These are phyloP conservation scores for Monochamus saltuarius DNA, from an alignment of 1,140 invertebrate species.

Conservation along the genomic window DNA sequence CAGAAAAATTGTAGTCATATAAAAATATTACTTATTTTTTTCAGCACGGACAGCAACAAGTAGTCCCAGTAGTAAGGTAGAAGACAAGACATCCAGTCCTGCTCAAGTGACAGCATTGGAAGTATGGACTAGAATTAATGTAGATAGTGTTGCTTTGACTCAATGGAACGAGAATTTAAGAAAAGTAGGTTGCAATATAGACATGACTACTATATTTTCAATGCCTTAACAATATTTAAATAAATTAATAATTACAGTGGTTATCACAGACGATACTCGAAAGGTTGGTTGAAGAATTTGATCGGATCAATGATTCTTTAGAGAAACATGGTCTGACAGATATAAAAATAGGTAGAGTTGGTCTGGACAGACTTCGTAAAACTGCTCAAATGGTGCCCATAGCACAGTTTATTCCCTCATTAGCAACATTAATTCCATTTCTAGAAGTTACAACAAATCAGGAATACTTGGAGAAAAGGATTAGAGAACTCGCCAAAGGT, in stretches of 20 bases:
- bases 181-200: conserved; percentile 53
- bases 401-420: conserved; percentile 64
- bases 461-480: conserved; percentile 77
- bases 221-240: no score
- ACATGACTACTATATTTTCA: no score
- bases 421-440: conserved; percentile 73
- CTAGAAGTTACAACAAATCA: conserved; percentile 78
- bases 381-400: conserved; percentile 60
- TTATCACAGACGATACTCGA: conserved; percentile 74
- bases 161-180: conserved; percentile 69
- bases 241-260: conserved; percentile 67
- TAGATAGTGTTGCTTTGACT: conserved; percentile 62
- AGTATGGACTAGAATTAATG: conserved; percentile 62
- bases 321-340: conserved; percentile 69
- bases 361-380: conserved; percentile 68
- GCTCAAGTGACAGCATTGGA: conserved; percentile 53
- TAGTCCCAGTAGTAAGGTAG: conserved; percentile 50
- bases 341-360: conserved; percentile 67
- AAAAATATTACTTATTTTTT: conserved; percentile 8
- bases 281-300: conserved; percentile 69
- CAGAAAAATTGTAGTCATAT: no score
- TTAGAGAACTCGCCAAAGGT: conserved; percentile 72
- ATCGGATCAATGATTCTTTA: conserved; percentile 65
- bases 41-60: conserved; percentile 40
- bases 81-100: conserved; percentile 56